A percentile compares a stretch with the other conserved stretches of the same genome.
phyloP scores from a whole-genome alignment of 1,140 invertebrate species.

The Zaprionus vittiger region DNA sequence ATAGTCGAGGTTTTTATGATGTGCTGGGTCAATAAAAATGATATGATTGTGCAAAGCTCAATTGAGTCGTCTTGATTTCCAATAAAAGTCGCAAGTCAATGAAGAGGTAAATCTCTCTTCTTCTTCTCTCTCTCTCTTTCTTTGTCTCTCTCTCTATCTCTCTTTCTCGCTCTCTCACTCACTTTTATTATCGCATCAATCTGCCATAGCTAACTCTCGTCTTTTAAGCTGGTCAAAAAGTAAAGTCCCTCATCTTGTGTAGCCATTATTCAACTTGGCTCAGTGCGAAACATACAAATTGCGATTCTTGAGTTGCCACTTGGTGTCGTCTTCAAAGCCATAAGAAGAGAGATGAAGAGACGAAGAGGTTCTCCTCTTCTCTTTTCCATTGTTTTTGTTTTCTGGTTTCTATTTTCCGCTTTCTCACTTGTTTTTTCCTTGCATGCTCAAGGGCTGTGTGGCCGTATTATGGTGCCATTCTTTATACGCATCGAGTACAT shows the following conservation, averaged over 20 bases:
- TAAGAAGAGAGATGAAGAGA: background rate
- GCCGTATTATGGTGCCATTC: background rate
- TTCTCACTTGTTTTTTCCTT: background rate
- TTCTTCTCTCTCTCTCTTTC: background rate
- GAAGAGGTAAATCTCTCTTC: background rate
- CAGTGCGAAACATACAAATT: constrained; percentile 12
- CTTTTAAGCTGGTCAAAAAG: background rate
- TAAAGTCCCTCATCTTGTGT: constrained; percentile 1
- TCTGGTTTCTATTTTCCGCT: constrained; percentile 5
- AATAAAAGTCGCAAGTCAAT: background rate
- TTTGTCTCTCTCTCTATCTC: no score
- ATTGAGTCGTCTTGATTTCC: background rate
- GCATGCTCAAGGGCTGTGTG: background rate
- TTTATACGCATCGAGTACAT: constrained; percentile 4
- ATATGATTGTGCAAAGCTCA: background rate
- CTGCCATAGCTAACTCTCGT: background rate
- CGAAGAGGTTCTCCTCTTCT: background rate
- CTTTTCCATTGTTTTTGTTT: constrained; percentile 6
- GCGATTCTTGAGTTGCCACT: constrained; percentile 25
- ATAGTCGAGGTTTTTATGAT: background rate
- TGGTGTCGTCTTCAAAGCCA: background rate
- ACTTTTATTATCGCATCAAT: no score
- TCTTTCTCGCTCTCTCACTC: no score
- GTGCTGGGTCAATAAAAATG: background rate
- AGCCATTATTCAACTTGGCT: constrained; percentile 14